Evolutionary conservation across 1,140 invertebrate species (phyloP).

Genomic region (Piezodorus guildinii): DNA sequence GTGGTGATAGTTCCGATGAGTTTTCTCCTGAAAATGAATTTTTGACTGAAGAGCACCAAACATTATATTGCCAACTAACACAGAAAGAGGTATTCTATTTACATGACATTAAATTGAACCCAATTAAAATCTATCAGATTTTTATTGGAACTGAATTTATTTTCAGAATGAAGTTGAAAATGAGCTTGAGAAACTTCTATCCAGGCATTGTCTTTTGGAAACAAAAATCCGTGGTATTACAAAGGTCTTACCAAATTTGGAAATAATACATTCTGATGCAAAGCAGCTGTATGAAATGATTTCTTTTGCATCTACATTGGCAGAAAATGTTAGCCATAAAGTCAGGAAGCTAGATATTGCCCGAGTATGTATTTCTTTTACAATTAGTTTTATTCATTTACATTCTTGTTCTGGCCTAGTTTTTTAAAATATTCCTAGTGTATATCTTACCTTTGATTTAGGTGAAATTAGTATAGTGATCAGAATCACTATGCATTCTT

Average conservation of each 20-base stretch:
- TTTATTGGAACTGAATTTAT: conserved; percentile 13
- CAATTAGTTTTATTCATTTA: background rate
- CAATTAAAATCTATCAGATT: no score
- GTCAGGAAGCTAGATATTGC: conserved; percentile 87
- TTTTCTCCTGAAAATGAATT: conserved; percentile 2
- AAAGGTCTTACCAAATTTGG: conserved; percentile 54
- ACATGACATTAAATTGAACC: no score
- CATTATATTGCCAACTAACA: conserved; percentile 4
- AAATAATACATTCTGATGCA: conserved; percentile 55
- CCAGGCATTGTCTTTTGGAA: conserved; percentile 48
- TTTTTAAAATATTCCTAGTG: no score
- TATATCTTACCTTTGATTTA: no score
- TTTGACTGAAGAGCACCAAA: conserved; percentile 12
- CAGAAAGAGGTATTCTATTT: conserved; percentile 16
- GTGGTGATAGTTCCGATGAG: background rate
- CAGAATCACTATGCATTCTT: background rate
- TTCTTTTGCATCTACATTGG: conserved; percentile 73
- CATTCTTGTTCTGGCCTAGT: no score
- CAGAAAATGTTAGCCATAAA: conserved; percentile 91
- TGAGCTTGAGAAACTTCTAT: conserved; percentile 46
- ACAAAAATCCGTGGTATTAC: conserved; percentile 50
- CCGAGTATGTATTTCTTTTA: conserved; percentile 50
- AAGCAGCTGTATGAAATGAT: conserved; percentile 71
- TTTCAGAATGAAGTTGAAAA: conserved; percentile 44
- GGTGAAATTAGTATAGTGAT: background rate